Conservation (phyloP, 2,888 invertebrate genomes). For the Thelaira solivaga region DNA sequence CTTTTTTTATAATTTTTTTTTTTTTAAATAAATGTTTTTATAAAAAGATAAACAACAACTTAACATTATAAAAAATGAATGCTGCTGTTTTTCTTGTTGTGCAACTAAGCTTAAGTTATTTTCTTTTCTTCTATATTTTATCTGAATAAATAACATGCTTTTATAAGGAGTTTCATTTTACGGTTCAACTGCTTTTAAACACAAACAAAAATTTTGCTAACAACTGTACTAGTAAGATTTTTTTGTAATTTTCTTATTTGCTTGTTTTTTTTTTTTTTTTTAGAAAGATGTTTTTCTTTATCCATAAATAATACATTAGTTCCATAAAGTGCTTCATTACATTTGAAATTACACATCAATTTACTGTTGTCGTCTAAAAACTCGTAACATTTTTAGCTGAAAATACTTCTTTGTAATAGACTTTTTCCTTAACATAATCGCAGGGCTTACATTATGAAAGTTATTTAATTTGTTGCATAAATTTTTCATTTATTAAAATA, state of each 20-base stretch:
- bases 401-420: neutral
- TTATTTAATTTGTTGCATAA: no score
- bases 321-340: slow-evolving; percentile 48
- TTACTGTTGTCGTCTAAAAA: slow-evolving; percentile 16
- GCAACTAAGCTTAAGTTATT: neutral
- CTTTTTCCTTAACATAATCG: neutral
- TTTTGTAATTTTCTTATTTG: no score
- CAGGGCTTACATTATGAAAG: no score
- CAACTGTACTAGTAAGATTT: no score
- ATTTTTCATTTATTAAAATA: no score
- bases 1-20: neutral
- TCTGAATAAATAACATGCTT: neutral
- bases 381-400: neutral
- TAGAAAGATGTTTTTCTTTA: neutral
- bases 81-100: no score
- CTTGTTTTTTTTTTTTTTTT: neutral
- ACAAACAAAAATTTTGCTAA: neutral
- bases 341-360: slow-evolving; percentile 46
- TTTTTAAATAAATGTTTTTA: neutral
- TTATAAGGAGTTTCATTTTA: neutral
- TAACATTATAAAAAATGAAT: neutral
- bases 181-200: neutral
- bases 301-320: slow-evolving; percentile 28
- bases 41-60: neutral
- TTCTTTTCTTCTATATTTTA: neutral